These are phyloP conservation scores for Paratrypauchen microcephalus DNA, from an alignment of 2,797 vertebrate genomes.

Conservation along the genomic window DNA sequence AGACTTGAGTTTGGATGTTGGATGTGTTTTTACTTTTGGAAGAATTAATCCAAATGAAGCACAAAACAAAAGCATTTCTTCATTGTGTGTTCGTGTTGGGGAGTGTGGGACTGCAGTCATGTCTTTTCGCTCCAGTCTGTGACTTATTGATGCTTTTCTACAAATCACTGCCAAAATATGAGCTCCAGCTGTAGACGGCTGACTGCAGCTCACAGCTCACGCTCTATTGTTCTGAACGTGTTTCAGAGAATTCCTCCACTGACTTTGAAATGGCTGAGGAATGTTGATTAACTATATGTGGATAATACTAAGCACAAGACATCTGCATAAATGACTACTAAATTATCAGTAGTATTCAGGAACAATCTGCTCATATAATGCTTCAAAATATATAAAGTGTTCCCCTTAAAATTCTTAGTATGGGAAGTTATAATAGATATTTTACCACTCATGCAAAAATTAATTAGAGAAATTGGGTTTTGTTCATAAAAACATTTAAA, in stretches of 20 bases:
- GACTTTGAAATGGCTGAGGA: conserved; percentile 38
- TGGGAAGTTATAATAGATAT: not conserved
- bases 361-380: not conserved
- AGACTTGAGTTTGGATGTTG: not conserved
- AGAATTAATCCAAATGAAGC: conserved; percentile 72
- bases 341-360: conserved; percentile 20
- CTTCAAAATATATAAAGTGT: conserved; percentile 9
- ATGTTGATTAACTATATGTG: conserved; percentile 51
- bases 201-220: conserved; percentile 43
- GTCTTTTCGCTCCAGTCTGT: conserved; percentile 67
- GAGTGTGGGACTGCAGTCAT: conserved; percentile 73
- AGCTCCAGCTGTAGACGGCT: conserved; percentile 65
- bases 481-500: not conserved
- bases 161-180: conserved; percentile 76
- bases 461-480: not conserved
- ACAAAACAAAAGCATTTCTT: conserved; percentile 74
- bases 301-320: conserved; percentile 22
- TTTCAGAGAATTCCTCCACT: conserved; percentile 47
- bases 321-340: conserved; percentile 20
- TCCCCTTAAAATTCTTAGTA: not conserved
- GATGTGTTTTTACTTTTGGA: not conserved
- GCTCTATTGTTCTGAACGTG: conserved; percentile 40
- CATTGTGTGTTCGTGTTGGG: conserved; percentile 67
- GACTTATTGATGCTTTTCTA: conserved; percentile 61
- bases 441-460: not conserved